Conservation (phyloP, 2,888 invertebrate genomes). For the Drosophila macrospina region DNA sequence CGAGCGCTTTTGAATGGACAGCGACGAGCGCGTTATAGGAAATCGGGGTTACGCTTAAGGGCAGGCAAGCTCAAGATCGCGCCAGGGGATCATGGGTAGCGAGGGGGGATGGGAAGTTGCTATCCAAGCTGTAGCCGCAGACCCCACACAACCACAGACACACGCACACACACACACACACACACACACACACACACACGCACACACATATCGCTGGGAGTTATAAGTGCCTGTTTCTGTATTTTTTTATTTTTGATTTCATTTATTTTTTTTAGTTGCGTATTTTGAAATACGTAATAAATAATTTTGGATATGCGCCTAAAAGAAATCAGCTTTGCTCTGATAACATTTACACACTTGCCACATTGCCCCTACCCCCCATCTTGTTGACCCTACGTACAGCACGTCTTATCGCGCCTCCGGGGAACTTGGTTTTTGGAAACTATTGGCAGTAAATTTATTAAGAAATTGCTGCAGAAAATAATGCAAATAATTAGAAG, state of each 20-base stretch:
- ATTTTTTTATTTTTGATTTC: background rate
- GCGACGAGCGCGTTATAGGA: constrained; percentile 46
- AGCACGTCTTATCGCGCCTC: background rate
- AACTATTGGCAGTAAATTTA: constrained; percentile 18
- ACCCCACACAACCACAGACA: constrained; percentile 23
- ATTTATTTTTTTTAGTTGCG: constrained; percentile 27
- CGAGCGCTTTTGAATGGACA: constrained; percentile 62
- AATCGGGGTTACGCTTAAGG: constrained; percentile 68
- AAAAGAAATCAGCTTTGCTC: constrained; percentile 2
- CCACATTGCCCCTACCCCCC: background rate
- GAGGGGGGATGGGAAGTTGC: background rate
- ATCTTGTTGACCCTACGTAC: background rate
- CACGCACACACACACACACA: too few relatives aligned
- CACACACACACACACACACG: background rate
- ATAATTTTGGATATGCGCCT: constrained; percentile 10
- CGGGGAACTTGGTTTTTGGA: constrained; percentile 1
- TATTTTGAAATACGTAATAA: constrained; percentile 11
- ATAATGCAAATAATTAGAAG: background rate
- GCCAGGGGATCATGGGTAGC: background rate
- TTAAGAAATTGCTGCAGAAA: background rate
- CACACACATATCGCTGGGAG: constrained; percentile 14
- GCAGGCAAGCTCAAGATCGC: constrained; percentile 45
- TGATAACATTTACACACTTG: constrained; percentile 21
- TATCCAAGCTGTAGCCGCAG: constrained; percentile 40
- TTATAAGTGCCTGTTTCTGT: background rate